phyloP scores from a whole-genome alignment of 2,888 invertebrate species.

The Chironomus riparius region DNA sequence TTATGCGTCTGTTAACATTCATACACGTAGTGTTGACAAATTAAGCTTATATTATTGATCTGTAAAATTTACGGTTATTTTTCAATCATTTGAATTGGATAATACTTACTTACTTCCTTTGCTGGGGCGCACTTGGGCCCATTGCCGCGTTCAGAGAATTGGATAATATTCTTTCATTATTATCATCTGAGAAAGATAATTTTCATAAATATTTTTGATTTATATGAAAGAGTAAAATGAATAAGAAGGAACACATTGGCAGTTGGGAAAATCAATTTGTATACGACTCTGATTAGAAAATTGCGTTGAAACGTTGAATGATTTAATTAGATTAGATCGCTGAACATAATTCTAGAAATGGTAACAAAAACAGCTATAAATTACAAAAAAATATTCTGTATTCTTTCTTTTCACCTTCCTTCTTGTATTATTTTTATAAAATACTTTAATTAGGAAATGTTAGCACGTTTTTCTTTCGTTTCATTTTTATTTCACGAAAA shows the following conservation, averaged over 20 bases:
- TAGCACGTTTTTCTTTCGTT: background rate
- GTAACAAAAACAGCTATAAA: background rate
- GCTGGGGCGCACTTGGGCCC: no score
- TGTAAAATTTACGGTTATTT: background rate
- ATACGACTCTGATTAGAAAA: background rate
- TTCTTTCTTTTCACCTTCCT: background rate
- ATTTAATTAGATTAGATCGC: constrained; percentile 4
- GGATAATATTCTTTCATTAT: background rate
- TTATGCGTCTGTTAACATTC: background rate
- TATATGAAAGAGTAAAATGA: background rate
- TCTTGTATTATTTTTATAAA: background rate
- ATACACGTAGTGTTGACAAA: background rate
- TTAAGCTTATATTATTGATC: background rate
- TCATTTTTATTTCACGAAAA: background rate
- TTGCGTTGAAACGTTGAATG: background rate
- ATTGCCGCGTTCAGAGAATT: no score
- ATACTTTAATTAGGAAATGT: background rate
- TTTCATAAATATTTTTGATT: background rate
- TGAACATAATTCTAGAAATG: background rate
- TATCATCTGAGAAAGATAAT: no score
- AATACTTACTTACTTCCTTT: no score
- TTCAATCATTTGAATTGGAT: no score
- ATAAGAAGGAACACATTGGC: background rate
- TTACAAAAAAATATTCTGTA: background rate
- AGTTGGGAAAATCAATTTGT: background rate